Evolutionary conservation across 2,113 vertebrate genomes (phyloP), one percentile per base, ranked within the genome.

Genomic region (Campylomormyrus tamandua): DNA sequence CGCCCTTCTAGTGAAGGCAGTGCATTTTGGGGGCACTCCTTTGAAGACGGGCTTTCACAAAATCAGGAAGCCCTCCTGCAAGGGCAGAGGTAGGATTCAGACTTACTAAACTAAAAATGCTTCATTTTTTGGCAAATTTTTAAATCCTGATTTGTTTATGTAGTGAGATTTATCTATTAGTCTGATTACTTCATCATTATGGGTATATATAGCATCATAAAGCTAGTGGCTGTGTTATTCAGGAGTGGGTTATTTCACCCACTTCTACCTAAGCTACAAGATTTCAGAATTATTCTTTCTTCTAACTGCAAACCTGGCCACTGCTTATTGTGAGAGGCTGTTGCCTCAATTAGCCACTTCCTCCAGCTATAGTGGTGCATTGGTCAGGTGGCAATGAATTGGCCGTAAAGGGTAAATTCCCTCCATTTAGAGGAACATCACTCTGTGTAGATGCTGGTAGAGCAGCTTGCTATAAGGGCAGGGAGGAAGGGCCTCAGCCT

Each of bases 1-100:
- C 13, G 56, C 87, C 4, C 83, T 93, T 35, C 92, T 90, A 27
- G 58, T 93, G 39, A 90, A 84, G 42, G 89, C 91, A 4, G 90
- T 93, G 10, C 62, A 91, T 83, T 91, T 92, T 87, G 91, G 92
- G 1, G 92, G 92, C 52, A 93, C 90, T 3, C 92, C 92, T 45
- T 50, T 93, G 24, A 91, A 92, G 35, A 93, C 92, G 91, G 90
- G 91, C 42, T 93, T 91, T 39, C 89, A 93, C 88, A 93, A 89
- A 27, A 89, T 92, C 48, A 91, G 92, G 70, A 93, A 92, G 66
- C 45, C 91, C n/a, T 90, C 49, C 48, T 93, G 92, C 56, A 90
- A 83, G 89, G 92, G 92, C 9, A 62, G 27, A 88, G 89, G 66
- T 86, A 91, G 15, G 70, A 24, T 62, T 62, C 24, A 2, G 21